phyloP scores from a whole-genome alignment of 2,888 invertebrate species.

The Pseudanteris insignis region DNA sequence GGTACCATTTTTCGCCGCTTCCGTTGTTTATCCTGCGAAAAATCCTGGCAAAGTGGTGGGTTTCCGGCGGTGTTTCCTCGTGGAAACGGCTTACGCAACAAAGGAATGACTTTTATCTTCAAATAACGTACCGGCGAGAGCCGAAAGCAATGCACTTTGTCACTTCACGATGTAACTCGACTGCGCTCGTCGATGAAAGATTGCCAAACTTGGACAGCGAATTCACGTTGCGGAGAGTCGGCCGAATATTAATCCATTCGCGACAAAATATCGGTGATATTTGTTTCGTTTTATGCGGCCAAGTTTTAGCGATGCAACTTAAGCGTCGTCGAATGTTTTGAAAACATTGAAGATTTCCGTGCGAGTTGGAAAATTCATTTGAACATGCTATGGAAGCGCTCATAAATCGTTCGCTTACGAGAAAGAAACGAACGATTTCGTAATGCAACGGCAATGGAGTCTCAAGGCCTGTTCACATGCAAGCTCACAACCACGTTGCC shows the following conservation, averaged over 20 bases:
- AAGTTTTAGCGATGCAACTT: slow-evolving; percentile 20
- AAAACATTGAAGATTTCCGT: slow-evolving; percentile 21
- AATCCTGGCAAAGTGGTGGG: no score
- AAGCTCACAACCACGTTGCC: no score
- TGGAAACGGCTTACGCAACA: slow-evolving; percentile 47
- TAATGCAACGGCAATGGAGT: slow-evolving; percentile 3
- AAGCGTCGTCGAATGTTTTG: slow-evolving; percentile 30
- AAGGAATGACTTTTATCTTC: slow-evolving; percentile 42
- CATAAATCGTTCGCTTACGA: slow-evolving; percentile 8
- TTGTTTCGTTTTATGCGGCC: slow-evolving; percentile 37
- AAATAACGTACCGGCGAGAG: slow-evolving; percentile 35
- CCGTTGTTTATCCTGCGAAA: no score
- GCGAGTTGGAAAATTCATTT: slow-evolving; percentile 15
- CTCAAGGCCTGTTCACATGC: neutral
- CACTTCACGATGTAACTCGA: slow-evolving; percentile 38
- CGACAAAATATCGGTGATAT: slow-evolving; percentile 35
- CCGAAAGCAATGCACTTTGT: slow-evolving; percentile 40
- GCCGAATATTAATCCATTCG: slow-evolving; percentile 38
- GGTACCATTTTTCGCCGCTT: no score
- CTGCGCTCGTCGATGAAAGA: slow-evolving; percentile 41
- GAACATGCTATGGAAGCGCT: neutral
- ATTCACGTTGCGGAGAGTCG: slow-evolving; percentile 20
- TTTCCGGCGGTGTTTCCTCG: slow-evolving; percentile 45
- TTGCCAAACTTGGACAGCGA: slow-evolving; percentile 37
- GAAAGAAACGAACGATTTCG: neutral